Conservation (phyloP, 2,113 vertebrate genomes). For the Rafetus swinhoei region DNA sequence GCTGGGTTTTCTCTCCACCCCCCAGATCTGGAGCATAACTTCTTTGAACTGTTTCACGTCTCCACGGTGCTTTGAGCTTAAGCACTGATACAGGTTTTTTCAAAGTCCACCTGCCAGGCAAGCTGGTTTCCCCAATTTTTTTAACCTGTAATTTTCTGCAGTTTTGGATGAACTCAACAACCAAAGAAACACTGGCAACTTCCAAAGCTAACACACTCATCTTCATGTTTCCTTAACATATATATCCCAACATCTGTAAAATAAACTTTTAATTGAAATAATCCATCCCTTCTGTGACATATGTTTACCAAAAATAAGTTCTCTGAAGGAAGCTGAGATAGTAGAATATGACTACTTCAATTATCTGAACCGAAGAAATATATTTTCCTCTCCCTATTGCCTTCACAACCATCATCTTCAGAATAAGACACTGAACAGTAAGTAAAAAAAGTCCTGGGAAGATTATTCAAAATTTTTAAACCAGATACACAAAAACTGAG, state of each 20-base stretch:
- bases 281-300: not conserved
- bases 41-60: not conserved
- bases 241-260: not conserved
- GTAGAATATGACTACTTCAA: not conserved
- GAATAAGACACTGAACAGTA: not conserved
- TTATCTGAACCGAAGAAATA: not conserved
- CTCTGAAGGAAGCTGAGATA: not conserved
- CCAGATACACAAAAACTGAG: not conserved
- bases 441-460: not conserved
- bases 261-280: not conserved
- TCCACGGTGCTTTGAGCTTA: not conserved
- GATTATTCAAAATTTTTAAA: not conserved
- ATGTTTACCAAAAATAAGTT: not conserved
- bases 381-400: not conserved
- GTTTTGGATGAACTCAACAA: not conserved
- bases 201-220: not conserved
- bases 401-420: not conserved
- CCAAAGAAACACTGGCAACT: not conserved
- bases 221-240: not conserved
- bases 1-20: not conserved
- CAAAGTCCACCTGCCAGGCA: not conserved
- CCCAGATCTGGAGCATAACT: fast-evolving
- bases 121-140: fast-evolving
- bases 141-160: fast-evolving
- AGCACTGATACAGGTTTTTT: not conserved